Percentiles rank a stretch among this genome's conserved stretches.
phyloP scores from a whole-genome alignment of 2,888 invertebrate species.

The Sceliomorpha sp. region DNA sequence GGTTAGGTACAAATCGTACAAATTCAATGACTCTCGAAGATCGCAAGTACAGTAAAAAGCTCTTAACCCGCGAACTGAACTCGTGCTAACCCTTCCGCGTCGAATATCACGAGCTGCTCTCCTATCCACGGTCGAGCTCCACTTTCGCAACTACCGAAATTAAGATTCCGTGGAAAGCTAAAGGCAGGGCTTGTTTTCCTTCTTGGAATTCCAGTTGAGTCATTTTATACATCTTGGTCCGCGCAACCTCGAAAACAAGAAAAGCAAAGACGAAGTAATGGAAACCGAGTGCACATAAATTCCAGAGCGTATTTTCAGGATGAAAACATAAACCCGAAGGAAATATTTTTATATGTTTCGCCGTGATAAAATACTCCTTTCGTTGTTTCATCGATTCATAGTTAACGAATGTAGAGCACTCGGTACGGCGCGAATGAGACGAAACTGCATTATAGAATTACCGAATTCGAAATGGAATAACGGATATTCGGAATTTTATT shows the following conservation, averaged over 20 bases:
- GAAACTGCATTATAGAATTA: too few relatives aligned
- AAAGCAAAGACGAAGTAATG: constrained; percentile 22
- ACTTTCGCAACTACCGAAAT: constrained; percentile 34
- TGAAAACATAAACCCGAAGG: not conserved
- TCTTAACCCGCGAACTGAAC: constrained; percentile 36
- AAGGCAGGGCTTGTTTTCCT: constrained; percentile 30
- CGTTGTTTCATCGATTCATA: constrained; percentile 8
- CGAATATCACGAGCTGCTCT: constrained; percentile 23
- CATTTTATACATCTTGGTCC: constrained; percentile 20
- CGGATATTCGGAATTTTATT: too few relatives aligned
- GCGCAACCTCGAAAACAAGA: constrained; percentile 22
- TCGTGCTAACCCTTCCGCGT: constrained; percentile 26
- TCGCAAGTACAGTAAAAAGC: constrained; percentile 39
- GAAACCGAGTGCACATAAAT: constrained; percentile 21
- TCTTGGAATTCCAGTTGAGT: constrained; percentile 22
- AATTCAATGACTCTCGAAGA: constrained; percentile 38
- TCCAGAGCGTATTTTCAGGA: constrained; percentile 9
- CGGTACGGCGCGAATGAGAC: too few relatives aligned
- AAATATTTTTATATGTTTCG: too few relatives aligned
- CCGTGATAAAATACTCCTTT: not conserved
- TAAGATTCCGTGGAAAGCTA: constrained; percentile 36
- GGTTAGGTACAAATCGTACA: constrained; percentile 34
- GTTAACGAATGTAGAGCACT: too few relatives aligned
- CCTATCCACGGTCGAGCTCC: constrained; percentile 27
- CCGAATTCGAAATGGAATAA: too few relatives aligned